Percentiles rank a stretch among this genome's conserved stretches.
phyloP scores from a whole-genome alignment of 1,140 invertebrate genomes.

The Cydia fagiglandana region DNA sequence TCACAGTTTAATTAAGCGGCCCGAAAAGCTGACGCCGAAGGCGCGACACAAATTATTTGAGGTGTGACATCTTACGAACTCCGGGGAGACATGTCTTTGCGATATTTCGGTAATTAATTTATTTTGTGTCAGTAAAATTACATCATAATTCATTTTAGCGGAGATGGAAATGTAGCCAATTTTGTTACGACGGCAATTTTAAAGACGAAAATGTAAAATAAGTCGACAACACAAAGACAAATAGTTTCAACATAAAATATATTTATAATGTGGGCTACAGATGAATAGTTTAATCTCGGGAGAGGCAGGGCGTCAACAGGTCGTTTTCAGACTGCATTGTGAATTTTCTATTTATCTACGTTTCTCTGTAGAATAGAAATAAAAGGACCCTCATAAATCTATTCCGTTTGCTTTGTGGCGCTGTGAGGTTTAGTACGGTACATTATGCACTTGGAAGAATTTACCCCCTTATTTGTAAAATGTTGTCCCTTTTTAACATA shows the following conservation, averaged over 20 bases:
- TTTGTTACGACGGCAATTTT: not conserved
- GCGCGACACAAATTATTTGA: conserved; percentile 27
- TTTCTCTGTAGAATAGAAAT: not conserved
- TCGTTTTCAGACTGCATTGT: not conserved
- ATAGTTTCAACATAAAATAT: not conserved
- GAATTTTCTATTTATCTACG: not conserved
- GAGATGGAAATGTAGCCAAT: not conserved
- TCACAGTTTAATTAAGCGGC: conserved; percentile 30
- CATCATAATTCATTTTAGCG: not conserved
- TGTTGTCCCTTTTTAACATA: too few relatives aligned
- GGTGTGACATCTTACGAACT: conserved; percentile 7
- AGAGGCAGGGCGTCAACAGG: not conserved
- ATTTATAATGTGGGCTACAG: not conserved
- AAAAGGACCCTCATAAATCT: not conserved
- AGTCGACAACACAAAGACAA: not conserved
- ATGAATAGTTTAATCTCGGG: not conserved
- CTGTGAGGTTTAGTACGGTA: not conserved
- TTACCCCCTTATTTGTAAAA: too few relatives aligned
- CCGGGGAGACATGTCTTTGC: not conserved
- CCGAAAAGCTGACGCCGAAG: not conserved
- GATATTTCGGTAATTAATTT: conserved; percentile 23
- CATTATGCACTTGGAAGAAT: too few relatives aligned
- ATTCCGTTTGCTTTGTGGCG: not conserved
- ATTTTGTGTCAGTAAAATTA: conserved; percentile 4
- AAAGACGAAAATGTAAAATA: not conserved